Conservation (phyloP, 2,797 vertebrate genomes). For the Rhinophrynus dorsalis region DNA sequence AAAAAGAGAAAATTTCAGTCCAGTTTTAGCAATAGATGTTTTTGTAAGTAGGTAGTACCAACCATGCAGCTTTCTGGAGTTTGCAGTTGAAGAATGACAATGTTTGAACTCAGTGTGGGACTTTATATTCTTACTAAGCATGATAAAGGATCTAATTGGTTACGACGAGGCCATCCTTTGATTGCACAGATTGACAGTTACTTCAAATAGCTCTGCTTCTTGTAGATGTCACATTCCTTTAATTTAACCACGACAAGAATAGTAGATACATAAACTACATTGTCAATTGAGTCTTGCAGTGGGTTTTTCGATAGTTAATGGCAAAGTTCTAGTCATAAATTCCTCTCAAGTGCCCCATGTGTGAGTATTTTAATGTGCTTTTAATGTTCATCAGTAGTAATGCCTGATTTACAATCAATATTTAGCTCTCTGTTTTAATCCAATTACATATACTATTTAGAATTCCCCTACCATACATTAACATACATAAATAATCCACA, state of each 20-base stretch:
- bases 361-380: slow-evolving; percentile 69
- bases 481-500: slow-evolving; percentile 57
- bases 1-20: slow-evolving; percentile 47
- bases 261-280: slow-evolving; percentile 65
- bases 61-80: slow-evolving; percentile 53
- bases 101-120: slow-evolving; percentile 56
- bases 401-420: slow-evolving; percentile 53
- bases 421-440: slow-evolving; percentile 49
- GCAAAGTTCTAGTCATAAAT: slow-evolving; percentile 61
- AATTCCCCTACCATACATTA: slow-evolving; percentile 60
- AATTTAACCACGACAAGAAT: slow-evolving; percentile 80
- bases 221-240: slow-evolving; percentile 75
- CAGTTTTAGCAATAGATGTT: slow-evolving; percentile 49
- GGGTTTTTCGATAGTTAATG: slow-evolving; percentile 54
- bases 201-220: slow-evolving; percentile 73
- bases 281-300: slow-evolving; percentile 67
- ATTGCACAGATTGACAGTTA: slow-evolving; percentile 73
- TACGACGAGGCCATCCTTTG: slow-evolving; percentile 73
- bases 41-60: slow-evolving; percentile 55
- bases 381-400: slow-evolving; percentile 60
- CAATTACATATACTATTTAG: slow-evolving; percentile 60
- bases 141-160: slow-evolving; percentile 80
- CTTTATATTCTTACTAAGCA: slow-evolving; percentile 71
- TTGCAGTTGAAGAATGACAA: slow-evolving; percentile 49
- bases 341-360: slow-evolving; percentile 77